Conservation (phyloP, 2,797 vertebrate species). For the Enoplosus armatus region DNA sequence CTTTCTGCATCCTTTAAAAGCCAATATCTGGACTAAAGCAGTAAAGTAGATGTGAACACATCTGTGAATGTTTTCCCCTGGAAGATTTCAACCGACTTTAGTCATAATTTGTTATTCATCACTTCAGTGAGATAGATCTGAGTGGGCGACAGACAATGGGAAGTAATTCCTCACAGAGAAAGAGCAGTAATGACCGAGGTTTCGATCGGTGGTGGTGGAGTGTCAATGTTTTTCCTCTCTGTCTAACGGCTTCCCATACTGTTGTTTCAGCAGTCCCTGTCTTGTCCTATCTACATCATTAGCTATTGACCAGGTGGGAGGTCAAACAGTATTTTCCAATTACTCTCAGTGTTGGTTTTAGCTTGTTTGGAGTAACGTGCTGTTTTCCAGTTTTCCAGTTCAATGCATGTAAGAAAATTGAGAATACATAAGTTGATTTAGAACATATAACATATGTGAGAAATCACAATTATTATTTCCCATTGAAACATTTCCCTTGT, state of each 20-base stretch:
- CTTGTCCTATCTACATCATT: constrained; percentile 58
- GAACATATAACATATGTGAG: no score
- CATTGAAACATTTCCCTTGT: background rate
- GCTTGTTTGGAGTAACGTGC: no score
- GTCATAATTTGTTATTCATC: constrained; percentile 12
- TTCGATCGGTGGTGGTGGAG: constrained; percentile 30
- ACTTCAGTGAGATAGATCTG: background rate
- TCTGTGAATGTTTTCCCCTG: constrained; percentile 11
- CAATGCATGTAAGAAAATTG: background rate
- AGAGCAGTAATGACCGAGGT: constrained; percentile 24
- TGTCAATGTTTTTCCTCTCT: constrained; percentile 43
- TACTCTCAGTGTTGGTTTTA: constrained; percentile 20
- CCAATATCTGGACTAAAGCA: constrained; percentile 36
- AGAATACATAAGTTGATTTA: background rate
- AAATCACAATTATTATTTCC: background rate
- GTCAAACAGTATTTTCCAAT: constrained; percentile 46
- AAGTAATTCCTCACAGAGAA: constrained; percentile 41
- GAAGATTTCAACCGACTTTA: background rate
- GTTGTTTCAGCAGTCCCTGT: constrained; percentile 63
- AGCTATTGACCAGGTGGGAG: constrained; percentile 44
- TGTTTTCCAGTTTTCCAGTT: background rate
- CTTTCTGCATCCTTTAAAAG: constrained; percentile 31
- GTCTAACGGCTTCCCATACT: constrained; percentile 57
- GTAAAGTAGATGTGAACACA: constrained; percentile 3
- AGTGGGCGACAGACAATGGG: constrained; percentile 21